phyloP scores from a whole-genome alignment of 2,113 vertebrate species.

The Micromys minutus region DNA sequence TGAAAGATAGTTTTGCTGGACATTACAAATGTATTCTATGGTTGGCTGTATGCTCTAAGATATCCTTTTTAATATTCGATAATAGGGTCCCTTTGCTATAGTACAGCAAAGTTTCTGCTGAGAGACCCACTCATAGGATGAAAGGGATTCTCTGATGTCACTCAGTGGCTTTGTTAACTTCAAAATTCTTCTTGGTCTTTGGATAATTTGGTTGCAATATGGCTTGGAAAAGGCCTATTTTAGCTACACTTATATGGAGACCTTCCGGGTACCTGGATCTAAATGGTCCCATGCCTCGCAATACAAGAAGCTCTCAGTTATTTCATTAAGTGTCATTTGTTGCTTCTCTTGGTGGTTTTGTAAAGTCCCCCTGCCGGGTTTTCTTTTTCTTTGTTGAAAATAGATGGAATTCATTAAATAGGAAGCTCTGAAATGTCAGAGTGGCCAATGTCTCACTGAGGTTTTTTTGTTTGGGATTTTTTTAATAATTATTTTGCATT shows the following conservation, averaged over 20 bases:
- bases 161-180: neutral
- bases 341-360: neutral
- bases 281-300: neutral
- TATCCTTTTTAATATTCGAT: neutral
- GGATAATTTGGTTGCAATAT: neutral
- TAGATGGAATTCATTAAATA: neutral
- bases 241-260: neutral
- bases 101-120: neutral
- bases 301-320: neutral
- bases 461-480: neutral
- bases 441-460: neutral
- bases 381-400: neutral
- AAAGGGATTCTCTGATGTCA: neutral
- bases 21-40: neutral
- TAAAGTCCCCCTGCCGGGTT: neutral
- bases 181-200: neutral
- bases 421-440: neutral
- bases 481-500: neutral
- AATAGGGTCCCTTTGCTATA: neutral
- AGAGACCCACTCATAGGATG: neutral
- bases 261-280: neutral
- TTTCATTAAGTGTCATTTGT: neutral
- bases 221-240: neutral
- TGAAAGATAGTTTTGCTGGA: neutral
- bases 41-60: neutral